Evolutionary conservation across 1,140 invertebrate genomes (phyloP), one percentile per base, ranked within the genome.

Genomic region (Centruroides sculpturatus): DNA sequence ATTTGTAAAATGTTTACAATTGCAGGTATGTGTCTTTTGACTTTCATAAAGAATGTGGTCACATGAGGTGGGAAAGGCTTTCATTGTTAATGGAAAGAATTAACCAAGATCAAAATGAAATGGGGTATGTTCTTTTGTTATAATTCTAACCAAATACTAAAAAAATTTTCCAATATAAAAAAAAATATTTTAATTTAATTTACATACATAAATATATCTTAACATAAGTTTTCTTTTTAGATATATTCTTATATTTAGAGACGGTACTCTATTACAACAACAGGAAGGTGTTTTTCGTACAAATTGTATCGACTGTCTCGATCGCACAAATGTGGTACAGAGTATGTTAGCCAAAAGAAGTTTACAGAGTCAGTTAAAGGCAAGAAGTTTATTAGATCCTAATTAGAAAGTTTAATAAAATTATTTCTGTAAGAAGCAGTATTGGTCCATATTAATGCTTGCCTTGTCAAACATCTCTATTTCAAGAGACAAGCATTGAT

Each of bases 281-380:
- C 92, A 92, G 75, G 82, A 84, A 47, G 85, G 87, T 3, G 86
- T 96, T 55, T 98, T 99, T 74, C 82, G 97, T 56, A 98, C 95
- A 4, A 99, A 99, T 74, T 99, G 97, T 74, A 90, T 99, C 62
- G 97, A 99, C 76, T 99, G 96, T 75, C 77, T 99, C 36, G 97
- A 99, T 76, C 78, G 97, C 58, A 99, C 97, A 35, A 99, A 99
- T 78, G 97, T 99, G 47, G 93, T 99, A 35, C 97, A 99, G 77
- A 89, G 89, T 71, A 81, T 99, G 80, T 72, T 99, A 35, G 95
- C 92, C 0, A 82, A 84, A 64, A 78, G 85, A 64, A 87, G 87
- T 61, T 78, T 99, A 76, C 71, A 79, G 56, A 67, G 75, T 36
- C 81, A 89, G 57, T 74, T 99, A n/a, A 76, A 71, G 67, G 74